Percentiles rank a stretch among this genome's conserved stretches.
These are phyloP conservation scores for Eudemis profundana DNA, from an alignment of 2,888 invertebrate species.

Conservation along the genomic window DNA sequence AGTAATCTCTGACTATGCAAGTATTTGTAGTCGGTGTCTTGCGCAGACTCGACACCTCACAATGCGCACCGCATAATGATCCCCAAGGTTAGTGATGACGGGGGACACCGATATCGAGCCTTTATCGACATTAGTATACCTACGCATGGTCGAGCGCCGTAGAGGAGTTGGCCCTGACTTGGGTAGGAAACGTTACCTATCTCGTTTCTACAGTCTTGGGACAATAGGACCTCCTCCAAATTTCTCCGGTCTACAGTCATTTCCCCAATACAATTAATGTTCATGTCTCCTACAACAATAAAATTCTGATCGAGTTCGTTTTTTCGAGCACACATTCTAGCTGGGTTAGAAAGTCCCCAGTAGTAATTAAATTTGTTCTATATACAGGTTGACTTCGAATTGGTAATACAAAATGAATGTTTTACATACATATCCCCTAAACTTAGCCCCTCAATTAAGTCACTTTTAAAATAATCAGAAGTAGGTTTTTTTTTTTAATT, in stretches of 20 bases:
- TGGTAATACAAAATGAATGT: too few species aligned
- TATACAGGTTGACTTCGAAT: too few species aligned
- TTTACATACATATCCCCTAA: too few species aligned
- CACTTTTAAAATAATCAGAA: too few species aligned
- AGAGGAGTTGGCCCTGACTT: neutral
- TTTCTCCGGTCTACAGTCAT: neutral
- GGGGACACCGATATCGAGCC: neutral
- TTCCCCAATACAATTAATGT: neutral
- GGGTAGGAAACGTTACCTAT: slow-evolving; percentile 2
- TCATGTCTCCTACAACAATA: slow-evolving; percentile 6
- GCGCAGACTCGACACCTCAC: neutral
- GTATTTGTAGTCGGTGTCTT: neutral
- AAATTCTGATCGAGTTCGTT: neutral
- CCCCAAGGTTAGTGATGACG: neutral
- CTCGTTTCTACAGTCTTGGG: neutral
- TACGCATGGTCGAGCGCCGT: slow-evolving; percentile 11
- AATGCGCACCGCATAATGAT: slow-evolving; percentile 6
- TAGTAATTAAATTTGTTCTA: slow-evolving; percentile 1
- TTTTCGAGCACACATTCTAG: slow-evolving; percentile 9
- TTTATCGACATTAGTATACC: neutral
- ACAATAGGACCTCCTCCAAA: neutral
- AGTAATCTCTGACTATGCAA: neutral
- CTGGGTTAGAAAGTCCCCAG: neutral
- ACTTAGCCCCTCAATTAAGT: too few species aligned
- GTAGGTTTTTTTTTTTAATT: too few species aligned